Evolutionary conservation across 2,888 invertebrate species (phyloP).

Genomic region (Ceraclea dissimilis): DNA sequence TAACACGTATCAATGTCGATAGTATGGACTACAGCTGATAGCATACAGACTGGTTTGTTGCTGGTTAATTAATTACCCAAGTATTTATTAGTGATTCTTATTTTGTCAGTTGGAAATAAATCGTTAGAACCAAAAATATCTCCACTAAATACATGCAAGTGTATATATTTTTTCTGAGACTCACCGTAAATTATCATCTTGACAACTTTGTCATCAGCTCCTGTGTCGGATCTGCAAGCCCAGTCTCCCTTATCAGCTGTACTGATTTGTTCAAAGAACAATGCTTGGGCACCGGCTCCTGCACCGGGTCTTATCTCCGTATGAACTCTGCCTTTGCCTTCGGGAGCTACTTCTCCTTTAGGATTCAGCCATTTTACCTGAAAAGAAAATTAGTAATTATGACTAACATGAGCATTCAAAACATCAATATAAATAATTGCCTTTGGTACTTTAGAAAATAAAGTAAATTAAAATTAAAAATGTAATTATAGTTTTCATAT

Average conservation of each 20-base stretch:
- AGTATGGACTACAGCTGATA: too few species aligned
- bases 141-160: too few species aligned
- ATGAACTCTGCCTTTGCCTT: constrained; percentile 39
- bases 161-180: too few species aligned
- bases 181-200: constrained; percentile 40
- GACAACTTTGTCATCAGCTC: constrained; percentile 32
- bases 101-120: too few species aligned
- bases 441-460: too few species aligned
- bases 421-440: background rate
- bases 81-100: too few species aligned
- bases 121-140: too few species aligned
- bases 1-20: too few species aligned
- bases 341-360: constrained; percentile 34
- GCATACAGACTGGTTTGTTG: too few species aligned
- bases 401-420: background rate
- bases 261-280: constrained; percentile 42
- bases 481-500: too few species aligned
- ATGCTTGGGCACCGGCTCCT: constrained; percentile 34
- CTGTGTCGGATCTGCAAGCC: constrained; percentile 36
- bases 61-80: too few species aligned
- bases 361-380: constrained; percentile 36
- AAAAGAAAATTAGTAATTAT: constrained; percentile 1
- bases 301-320: constrained; percentile 29
- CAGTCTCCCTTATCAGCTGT: constrained; percentile 43
- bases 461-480: too few species aligned